Conservation (phyloP, 2,888 invertebrate genomes). For the Drosophila suboccidentalis region DNA sequence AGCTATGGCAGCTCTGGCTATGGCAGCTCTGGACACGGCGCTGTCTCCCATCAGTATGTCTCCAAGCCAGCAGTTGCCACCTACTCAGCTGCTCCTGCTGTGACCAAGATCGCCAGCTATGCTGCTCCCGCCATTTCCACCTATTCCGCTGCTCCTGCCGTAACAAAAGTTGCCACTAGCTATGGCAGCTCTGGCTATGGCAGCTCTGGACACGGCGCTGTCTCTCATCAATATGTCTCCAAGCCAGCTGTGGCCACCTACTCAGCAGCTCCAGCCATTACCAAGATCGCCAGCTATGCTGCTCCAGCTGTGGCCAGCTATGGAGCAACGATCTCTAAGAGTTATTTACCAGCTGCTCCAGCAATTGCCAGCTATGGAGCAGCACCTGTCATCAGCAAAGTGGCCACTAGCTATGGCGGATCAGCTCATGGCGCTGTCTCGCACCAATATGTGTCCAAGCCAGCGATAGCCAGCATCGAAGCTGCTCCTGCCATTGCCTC, state of each 20-base stretch:
- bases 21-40: slow-evolving; percentile 17
- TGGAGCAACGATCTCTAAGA: slow-evolving; percentile 34
- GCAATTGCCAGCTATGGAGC: slow-evolving; percentile 60
- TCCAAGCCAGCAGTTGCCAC: slow-evolving; percentile 38
- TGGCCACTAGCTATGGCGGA: slow-evolving; percentile 59
- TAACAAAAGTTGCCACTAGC: slow-evolving; percentile 57
- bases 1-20: slow-evolving; percentile 37
- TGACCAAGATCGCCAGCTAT: slow-evolving; percentile 42
- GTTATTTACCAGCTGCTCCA: slow-evolving; percentile 55
- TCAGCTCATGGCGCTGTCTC: slow-evolving; percentile 61
- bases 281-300: slow-evolving; percentile 37
- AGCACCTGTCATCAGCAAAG: slow-evolving; percentile 45
- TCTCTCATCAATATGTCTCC: slow-evolving; percentile 36
- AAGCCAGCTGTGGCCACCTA: slow-evolving; percentile 40
- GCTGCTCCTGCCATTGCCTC: slow-evolving; percentile 30
- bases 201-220: slow-evolving; percentile 8
- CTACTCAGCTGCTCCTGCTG: slow-evolving; percentile 27
- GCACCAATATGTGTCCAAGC: slow-evolving; percentile 75
- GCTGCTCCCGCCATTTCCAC: slow-evolving; percentile 54
- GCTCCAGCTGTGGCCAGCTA: slow-evolving; percentile 77
- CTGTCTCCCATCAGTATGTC: slow-evolving; percentile 36
- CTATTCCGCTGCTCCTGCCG: slow-evolving; percentile 54
- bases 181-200: slow-evolving; percentile 39
- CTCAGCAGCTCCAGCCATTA: slow-evolving; percentile 27
- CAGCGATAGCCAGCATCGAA: slow-evolving; percentile 44